A percentile compares a stretch with the other conserved stretches of the same genome.
Conservation (phyloP, 2,113 vertebrate species). For the Mesoclemmys tuberculata region DNA sequence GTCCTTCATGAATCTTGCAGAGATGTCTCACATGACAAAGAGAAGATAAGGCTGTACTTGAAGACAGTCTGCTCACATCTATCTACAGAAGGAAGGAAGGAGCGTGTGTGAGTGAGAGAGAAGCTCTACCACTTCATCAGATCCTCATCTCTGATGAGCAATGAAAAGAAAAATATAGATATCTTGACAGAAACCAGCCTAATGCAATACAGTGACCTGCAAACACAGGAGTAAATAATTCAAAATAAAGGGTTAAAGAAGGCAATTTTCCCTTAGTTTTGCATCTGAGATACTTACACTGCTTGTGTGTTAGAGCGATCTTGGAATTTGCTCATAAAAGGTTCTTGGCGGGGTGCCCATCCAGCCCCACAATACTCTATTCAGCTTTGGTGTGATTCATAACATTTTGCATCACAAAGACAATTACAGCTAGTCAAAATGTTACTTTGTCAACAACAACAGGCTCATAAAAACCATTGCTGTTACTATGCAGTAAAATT, state of each 20-base stretch:
- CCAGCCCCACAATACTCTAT: slow-evolving; percentile 62
- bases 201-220: slow-evolving; percentile 7
- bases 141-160: not conserved
- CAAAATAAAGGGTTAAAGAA: slow-evolving; percentile 46
- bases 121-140: slow-evolving; percentile 25
- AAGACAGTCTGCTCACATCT: no score
- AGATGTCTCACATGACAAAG: no score
- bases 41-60: no score
- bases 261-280: slow-evolving; percentile 42
- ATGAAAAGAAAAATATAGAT: not conserved
- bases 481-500: slow-evolving; percentile 18
- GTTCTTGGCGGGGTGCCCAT: slow-evolving; percentile 66
- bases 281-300: slow-evolving; percentile 35
- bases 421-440: slow-evolving; percentile 41
- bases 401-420: slow-evolving; percentile 32
- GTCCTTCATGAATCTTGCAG: no score
- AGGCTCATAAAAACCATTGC: slow-evolving; percentile 5
- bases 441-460: slow-evolving; percentile 7
- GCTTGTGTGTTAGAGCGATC: slow-evolving; percentile 26
- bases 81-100: no score
- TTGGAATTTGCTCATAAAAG: slow-evolving; percentile 55
- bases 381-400: slow-evolving; percentile 47
- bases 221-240: slow-evolving; percentile 46
- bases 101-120: not conserved
- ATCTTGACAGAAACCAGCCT: slow-evolving; percentile 28